A percentile compares a stretch with the other conserved stretches of the same genome.
Evolutionary conservation across 2,888 invertebrate genomes (phyloP).

Genomic region (Operophtera brumata): DNA sequence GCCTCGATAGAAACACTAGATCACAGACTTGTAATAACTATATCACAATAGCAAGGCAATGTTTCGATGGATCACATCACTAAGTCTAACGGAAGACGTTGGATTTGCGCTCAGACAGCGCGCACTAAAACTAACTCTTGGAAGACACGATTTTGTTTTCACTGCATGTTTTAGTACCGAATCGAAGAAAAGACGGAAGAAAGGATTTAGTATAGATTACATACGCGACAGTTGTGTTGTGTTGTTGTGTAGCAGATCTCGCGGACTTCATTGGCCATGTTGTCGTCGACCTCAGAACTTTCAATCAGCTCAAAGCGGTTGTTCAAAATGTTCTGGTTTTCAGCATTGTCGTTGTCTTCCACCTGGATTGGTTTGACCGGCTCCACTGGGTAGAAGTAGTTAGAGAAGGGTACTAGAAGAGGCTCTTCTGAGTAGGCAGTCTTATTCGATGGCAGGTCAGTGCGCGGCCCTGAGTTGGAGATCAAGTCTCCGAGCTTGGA

Average conservation of each 20-base stretch:
- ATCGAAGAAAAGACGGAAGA: conserved; percentile 44
- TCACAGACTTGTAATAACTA: conserved; percentile 43
- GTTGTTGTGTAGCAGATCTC: conserved; percentile 76
- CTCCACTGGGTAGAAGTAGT: conserved; percentile 67
- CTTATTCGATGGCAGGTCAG: conserved; percentile 75
- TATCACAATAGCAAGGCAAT: conserved; percentile 48
- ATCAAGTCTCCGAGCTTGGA: conserved; percentile 81
- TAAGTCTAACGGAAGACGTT: conserved; percentile 77
- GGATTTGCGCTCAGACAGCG: conserved; percentile 53
- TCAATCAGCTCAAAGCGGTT: conserved; percentile 67
- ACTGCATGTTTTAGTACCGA: conserved; percentile 62
- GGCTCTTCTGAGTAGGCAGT: conserved; percentile 72
- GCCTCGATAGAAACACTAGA: conserved; percentile 42
- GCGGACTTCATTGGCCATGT: conserved; percentile 80
- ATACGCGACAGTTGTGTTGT: conserved; percentile 66
- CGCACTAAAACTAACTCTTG: conserved; percentile 68
- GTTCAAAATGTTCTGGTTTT: conserved; percentile 72
- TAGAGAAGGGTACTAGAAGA: conserved; percentile 64
- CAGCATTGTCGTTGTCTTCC: conserved; percentile 71
- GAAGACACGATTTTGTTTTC: conserved; percentile 80
- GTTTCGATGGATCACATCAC: conserved; percentile 54
- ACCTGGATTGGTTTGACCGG: conserved; percentile 67
- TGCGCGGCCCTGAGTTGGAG: conserved; percentile 66
- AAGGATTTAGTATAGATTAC: conserved; percentile 62
- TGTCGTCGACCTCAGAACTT: conserved; percentile 76